A percentile compares a stretch with the other conserved stretches of the same genome.
Evolutionary conservation across 2,888 invertebrate species (phyloP).

Genomic region (Oligia latruncula): DNA sequence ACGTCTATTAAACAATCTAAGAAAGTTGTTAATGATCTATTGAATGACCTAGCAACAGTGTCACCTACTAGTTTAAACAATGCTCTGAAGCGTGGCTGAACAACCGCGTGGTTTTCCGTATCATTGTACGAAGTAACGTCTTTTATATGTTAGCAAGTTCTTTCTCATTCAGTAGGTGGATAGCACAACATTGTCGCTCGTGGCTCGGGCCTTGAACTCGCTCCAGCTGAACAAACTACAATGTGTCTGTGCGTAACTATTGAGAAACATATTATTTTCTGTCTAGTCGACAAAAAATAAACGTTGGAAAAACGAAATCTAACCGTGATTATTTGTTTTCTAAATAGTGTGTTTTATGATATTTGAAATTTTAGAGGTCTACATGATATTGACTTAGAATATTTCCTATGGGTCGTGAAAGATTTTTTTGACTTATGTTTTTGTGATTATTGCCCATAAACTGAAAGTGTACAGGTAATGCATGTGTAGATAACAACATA

Average conservation of each 20-base stretch:
- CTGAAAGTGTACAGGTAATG: slow-evolving; percentile 48
- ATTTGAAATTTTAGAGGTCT: not conserved
- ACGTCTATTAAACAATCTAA: not conserved
- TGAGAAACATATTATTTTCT: slow-evolving; percentile 69
- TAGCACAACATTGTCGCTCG: slow-evolving; percentile 74
- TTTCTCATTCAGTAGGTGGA: slow-evolving; percentile 71
- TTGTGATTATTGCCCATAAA: not conserved
- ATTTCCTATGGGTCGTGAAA: not conserved
- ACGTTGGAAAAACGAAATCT: slow-evolving; percentile 47
- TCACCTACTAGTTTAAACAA: slow-evolving; percentile 35
- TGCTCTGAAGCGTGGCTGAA: slow-evolving; percentile 23
- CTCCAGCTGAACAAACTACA: slow-evolving; percentile 80
- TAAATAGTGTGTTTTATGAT: slow-evolving; percentile 5
- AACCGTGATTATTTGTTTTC: slow-evolving; percentile 48
- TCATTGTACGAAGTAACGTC: slow-evolving; percentile 58
- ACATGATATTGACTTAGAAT: not conserved
- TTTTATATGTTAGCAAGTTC: slow-evolving; percentile 70
- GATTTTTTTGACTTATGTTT: not conserved
- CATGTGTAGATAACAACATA: slow-evolving; percentile 79
- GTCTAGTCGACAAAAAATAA: slow-evolving; percentile 63
- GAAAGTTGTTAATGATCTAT: slow-evolving; percentile 2
- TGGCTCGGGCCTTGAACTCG: slow-evolving; percentile 85
- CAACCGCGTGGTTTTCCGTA: slow-evolving; percentile 46
- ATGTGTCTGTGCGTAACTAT: slow-evolving; percentile 69
- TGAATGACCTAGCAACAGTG: slow-evolving; percentile 32